Conservation (phyloP, 2,797 vertebrate species). For the Limnodromus scolopaceus region DNA sequence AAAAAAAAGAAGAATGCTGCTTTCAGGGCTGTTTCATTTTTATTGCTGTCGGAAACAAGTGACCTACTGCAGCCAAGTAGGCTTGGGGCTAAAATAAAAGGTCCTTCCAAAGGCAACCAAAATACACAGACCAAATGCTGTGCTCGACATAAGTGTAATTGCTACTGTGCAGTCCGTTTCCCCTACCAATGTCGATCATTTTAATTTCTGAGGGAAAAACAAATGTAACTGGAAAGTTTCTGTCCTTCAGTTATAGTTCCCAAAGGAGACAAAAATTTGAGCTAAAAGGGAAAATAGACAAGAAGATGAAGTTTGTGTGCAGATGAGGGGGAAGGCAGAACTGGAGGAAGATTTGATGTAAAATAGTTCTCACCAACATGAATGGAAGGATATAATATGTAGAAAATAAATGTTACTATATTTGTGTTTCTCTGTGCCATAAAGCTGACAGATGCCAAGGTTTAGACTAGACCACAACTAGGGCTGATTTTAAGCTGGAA, state of each 20-base stretch:
- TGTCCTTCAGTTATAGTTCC: background rate
- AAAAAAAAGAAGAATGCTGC: background rate
- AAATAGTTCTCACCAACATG: background rate
- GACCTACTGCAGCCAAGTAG: conserved; percentile 58
- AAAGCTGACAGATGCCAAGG: background rate
- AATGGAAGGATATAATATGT: background rate
- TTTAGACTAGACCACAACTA: background rate
- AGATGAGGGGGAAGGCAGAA: background rate
- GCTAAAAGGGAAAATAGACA: conserved; percentile 4
- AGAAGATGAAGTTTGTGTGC: background rate
- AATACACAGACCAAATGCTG: conserved; percentile 48
- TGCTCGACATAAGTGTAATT: conserved; percentile 13
- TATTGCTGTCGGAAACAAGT: conserved; percentile 60
- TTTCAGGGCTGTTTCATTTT: conserved; percentile 2
- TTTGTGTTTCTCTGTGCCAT: background rate
- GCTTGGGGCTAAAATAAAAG: conserved; percentile 60
- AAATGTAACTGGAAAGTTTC: conserved; percentile 46
- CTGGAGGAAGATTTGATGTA: background rate
- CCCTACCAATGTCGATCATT: background rate
- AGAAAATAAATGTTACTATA: background rate
- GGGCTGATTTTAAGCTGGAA: background rate
- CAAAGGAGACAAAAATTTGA: background rate
- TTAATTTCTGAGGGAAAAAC: conserved; percentile 39
- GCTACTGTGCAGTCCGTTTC: background rate
- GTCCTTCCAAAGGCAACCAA: conserved; percentile 48